These are phyloP conservation scores for Drosophila putrida DNA, from an alignment of 2,888 invertebrate genomes.

Conservation along the genomic window DNA sequence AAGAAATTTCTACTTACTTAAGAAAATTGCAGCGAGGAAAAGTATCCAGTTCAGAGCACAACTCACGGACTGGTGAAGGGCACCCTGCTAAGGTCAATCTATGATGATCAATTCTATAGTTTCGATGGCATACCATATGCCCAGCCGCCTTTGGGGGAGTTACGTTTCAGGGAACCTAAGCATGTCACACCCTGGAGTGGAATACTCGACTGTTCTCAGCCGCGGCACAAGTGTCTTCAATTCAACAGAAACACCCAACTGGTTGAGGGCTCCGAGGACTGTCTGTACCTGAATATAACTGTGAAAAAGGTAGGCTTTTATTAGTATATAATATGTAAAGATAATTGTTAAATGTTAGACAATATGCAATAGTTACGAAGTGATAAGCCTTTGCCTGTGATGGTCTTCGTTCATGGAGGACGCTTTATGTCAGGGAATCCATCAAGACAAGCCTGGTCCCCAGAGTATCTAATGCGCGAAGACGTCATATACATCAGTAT, in stretches of 20 bases:
- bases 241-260: slow-evolving; percentile 59
- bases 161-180: slow-evolving; percentile 81
- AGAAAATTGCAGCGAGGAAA: slow-evolving; percentile 51
- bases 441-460: slow-evolving; percentile 75
- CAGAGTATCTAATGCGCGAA: slow-evolving; percentile 84
- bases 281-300: slow-evolving; percentile 76
- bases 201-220: slow-evolving; percentile 57
- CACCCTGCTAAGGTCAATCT: slow-evolving; percentile 60
- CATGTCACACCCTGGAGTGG: slow-evolving; percentile 84
- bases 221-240: slow-evolving; percentile 63
- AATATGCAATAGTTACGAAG: slow-evolving; percentile 56
- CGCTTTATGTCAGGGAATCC: slow-evolving; percentile 64
- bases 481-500: slow-evolving; percentile 85
- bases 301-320: slow-evolving; percentile 55
- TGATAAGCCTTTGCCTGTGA: slow-evolving; percentile 61
- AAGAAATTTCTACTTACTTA: background rate
- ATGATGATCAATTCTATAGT: slow-evolving; percentile 68
- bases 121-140: slow-evolving; percentile 82
- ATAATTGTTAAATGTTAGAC: background rate
- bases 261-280: slow-evolving; percentile 78
- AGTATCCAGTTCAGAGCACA: slow-evolving; percentile 66
- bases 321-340: background rate
- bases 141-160: slow-evolving; percentile 66
- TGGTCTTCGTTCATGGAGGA: slow-evolving; percentile 76
- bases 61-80: slow-evolving; percentile 77